A percentile compares a stretch with the other conserved stretches of the same genome.
These are phyloP conservation scores for Drosophila lini DNA, from an alignment of 1,140 invertebrate genomes.

Conservation along the genomic window DNA sequence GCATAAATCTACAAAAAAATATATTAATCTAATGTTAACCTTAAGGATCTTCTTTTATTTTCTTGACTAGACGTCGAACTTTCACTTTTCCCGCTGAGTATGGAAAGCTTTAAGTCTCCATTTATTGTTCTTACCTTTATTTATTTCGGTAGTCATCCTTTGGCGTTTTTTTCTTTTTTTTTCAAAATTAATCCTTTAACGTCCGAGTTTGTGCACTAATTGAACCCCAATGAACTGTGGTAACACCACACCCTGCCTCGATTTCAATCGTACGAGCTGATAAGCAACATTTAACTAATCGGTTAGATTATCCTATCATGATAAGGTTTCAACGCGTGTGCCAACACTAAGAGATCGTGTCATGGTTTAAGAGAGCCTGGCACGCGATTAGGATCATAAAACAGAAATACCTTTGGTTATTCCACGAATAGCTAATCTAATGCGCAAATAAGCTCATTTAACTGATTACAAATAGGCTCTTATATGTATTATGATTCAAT, in stretches of 20 bases:
- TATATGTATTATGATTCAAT: neutral
- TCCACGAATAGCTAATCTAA: conserved; percentile 13
- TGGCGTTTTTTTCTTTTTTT: too few relatives aligned
- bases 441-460: too few relatives aligned
- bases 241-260: neutral
- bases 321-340: conserved; percentile 24
- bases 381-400: conserved; percentile 36
- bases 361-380: conserved; percentile 21
- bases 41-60: too few relatives aligned
- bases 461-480: too few relatives aligned
- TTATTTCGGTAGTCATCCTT: conserved; percentile 26
- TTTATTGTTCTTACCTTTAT: conserved; percentile 24
- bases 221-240: conserved; percentile 23
- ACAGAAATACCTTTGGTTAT: conserved; percentile 3
- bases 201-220: neutral
- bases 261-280: conserved; percentile 26
- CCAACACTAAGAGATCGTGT: conserved; percentile 8
- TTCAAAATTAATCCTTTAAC: neutral
- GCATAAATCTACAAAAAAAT: neutral
- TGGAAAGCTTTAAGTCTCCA: neutral
- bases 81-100: neutral
- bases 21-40: neutral
- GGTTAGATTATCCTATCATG: conserved; percentile 19
- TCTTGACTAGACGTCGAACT: too few relatives aligned
- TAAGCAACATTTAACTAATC: conserved; percentile 28